Percentiles rank a stretch among this genome's conserved stretches.
Evolutionary conservation across 64 coral and sea anemone genomes (phyloP).

Genomic region (Catalaphyllia jardinei): DNA sequence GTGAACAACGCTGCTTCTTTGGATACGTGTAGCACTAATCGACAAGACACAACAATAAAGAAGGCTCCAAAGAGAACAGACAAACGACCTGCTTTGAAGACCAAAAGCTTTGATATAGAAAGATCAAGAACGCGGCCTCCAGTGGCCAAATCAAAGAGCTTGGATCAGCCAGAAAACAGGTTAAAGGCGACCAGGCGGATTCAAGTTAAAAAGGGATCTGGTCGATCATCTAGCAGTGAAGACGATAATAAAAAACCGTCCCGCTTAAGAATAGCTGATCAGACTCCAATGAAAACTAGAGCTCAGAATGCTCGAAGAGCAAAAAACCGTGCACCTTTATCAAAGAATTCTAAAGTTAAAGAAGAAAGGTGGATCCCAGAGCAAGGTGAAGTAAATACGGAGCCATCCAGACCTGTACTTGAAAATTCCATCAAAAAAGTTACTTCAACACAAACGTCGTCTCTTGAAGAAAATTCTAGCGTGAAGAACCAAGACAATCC

Average conservation of each 20-base stretch:
- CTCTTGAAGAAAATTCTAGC: background rate
- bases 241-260: background rate
- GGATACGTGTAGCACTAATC: background rate
- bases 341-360: background rate
- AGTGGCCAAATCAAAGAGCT: background rate
- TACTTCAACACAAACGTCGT: background rate
- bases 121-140: constrained; percentile 2
- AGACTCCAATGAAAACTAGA: background rate
- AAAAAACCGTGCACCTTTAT: background rate
- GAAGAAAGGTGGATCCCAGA: background rate
- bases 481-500: background rate
- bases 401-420: background rate
- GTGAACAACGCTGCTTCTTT: background rate
- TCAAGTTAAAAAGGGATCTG: background rate
- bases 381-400: background rate
- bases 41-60: background rate
- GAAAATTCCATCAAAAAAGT: background rate
- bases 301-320: background rate
- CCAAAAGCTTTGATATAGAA: background rate
- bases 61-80: background rate
- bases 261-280: background rate
- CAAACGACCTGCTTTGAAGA: constrained; percentile 4
- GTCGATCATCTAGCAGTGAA: constrained; percentile 1
- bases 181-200: background rate
- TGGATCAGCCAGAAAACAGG: background rate